A percentile compares a stretch with the other conserved stretches of the same genome.
phyloP scores from a whole-genome alignment of 2,113 vertebrate genomes.

The Sebastes fasciatus region DNA sequence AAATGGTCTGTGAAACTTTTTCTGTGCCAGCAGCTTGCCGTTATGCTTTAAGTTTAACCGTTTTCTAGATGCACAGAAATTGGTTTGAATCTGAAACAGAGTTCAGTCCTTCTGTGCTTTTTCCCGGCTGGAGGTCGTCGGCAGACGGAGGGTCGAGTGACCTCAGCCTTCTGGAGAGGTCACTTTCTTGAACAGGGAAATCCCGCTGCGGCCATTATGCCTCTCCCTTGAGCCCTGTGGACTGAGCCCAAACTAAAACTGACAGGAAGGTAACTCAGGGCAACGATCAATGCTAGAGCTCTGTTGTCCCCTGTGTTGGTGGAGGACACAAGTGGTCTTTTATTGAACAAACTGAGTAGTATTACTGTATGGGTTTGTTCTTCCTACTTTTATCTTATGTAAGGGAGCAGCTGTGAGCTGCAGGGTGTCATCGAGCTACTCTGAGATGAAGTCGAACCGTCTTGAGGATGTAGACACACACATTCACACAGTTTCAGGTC shows the following conservation, averaged over 20 bases:
- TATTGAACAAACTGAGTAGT: constrained; percentile 14
- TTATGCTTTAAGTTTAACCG: constrained; percentile 22
- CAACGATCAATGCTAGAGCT: constrained; percentile 45
- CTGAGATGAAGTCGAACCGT: background rate
- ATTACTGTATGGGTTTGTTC: constrained; percentile 21
- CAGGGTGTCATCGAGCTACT: constrained; percentile 14
- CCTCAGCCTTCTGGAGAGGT: constrained; percentile 61
- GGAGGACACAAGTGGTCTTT: constrained; percentile 37
- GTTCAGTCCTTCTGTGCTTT: constrained; percentile 33
- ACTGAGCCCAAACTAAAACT: constrained; percentile 49
- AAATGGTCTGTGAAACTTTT: constrained; percentile 20
- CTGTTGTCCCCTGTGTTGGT: constrained; percentile 18
- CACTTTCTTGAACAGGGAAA: constrained; percentile 40
- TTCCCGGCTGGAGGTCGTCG: constrained; percentile 36
- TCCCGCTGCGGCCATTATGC: constrained; percentile 55
- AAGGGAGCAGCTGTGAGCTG: constrained; percentile 56
- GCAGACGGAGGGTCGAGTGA: constrained; percentile 42
- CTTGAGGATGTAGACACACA: constrained; percentile 24
- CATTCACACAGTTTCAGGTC: constrained; percentile 14
- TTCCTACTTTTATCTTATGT: constrained; percentile 15
- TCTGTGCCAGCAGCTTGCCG: constrained; percentile 10
- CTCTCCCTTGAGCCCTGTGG: constrained; percentile 37
- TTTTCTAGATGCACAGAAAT: constrained; percentile 46
- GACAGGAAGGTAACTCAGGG: constrained; percentile 62
- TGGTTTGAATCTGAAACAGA: constrained; percentile 47